These are phyloP conservation scores for Pachyrhynchus sulphureomaculatus DNA, from an alignment of 1,140 invertebrate genomes.

Conservation along the genomic window DNA sequence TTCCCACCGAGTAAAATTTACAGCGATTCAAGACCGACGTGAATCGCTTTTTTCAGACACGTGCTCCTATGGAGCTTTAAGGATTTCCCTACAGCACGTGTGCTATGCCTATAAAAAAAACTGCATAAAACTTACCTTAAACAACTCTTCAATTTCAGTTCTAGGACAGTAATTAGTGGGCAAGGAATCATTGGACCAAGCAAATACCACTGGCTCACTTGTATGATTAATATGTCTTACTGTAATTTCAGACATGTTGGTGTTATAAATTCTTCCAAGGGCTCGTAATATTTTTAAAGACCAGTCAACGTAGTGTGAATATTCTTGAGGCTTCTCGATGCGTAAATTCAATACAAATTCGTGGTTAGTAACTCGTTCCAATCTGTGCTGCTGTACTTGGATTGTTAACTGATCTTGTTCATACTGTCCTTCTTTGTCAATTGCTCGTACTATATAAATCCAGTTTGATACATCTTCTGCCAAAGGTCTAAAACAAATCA, in stretches of 20 bases:
- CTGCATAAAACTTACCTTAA: slow-evolving; percentile 61
- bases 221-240: slow-evolving; percentile 63
- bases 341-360: slow-evolving; percentile 73
- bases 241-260: slow-evolving; percentile 67
- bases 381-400: slow-evolving; percentile 78
- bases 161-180: slow-evolving; percentile 74
- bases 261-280: slow-evolving; percentile 69
- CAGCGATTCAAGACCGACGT: no score
- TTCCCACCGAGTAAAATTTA: no score
- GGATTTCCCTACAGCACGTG: no score
- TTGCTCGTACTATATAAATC: slow-evolving; percentile 75
- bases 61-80: no score
- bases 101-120: no score
- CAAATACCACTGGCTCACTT: slow-evolving; percentile 63
- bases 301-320: slow-evolving; percentile 68
- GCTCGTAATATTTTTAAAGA: slow-evolving; percentile 68
- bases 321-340: slow-evolving; percentile 61
- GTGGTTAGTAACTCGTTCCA: slow-evolving; percentile 75
- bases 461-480: slow-evolving; percentile 83
- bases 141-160: slow-evolving; percentile 67
- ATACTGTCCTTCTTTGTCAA: slow-evolving; percentile 70
- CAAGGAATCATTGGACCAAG: slow-evolving; percentile 87
- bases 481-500: slow-evolving; percentile 65
- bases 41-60: no score
- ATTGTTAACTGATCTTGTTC: slow-evolving; percentile 65